Percentiles rank a stretch among this genome's conserved stretches.
Evolutionary conservation across 2,888 invertebrate species (phyloP).

Genomic region (Dicycla oo): DNA sequence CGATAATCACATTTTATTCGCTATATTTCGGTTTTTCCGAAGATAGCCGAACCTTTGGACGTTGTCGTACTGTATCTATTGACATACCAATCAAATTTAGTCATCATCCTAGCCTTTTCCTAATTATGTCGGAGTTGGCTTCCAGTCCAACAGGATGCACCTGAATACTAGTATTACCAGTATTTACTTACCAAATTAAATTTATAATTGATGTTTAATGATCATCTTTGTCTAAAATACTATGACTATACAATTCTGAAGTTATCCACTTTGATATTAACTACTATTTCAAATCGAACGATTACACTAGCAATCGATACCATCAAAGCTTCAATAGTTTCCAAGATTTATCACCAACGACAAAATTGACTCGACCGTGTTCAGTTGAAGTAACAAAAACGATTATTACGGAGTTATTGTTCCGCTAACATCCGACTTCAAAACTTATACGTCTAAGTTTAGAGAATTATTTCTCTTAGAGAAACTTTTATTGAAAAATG

Average conservation of each 20-base stretch:
- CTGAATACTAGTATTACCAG: not conserved
- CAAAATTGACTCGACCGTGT: conserved; percentile 40
- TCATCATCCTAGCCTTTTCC: too few relatives aligned
- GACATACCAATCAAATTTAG: too few relatives aligned
- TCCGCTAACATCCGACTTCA: conserved; percentile 54
- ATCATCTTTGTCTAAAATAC: not conserved
- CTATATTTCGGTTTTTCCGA: too few relatives aligned
- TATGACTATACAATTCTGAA: not conserved
- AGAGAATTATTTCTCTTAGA: conserved; percentile 67
- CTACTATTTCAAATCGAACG: not conserved
- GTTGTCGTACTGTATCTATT: too few relatives aligned
- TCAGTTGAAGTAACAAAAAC: conserved; percentile 54
- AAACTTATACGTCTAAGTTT: conserved; percentile 61
- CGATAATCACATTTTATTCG: too few relatives aligned
- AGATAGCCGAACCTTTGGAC: too few relatives aligned
- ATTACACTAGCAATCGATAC: conserved; percentile 10
- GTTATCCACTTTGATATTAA: not conserved
- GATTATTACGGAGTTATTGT: conserved; percentile 66
- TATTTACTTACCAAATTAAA: not conserved
- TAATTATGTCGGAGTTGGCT: not conserved
- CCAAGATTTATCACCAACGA: conserved; percentile 46
- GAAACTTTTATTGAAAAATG: conserved; percentile 73
- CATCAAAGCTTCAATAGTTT: conserved; percentile 41
- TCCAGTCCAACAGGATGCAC: not conserved
- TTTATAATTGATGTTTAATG: not conserved